phyloP scores from a whole-genome alignment of 2,888 invertebrate genomes.

The Lithophane semibrunnea region DNA sequence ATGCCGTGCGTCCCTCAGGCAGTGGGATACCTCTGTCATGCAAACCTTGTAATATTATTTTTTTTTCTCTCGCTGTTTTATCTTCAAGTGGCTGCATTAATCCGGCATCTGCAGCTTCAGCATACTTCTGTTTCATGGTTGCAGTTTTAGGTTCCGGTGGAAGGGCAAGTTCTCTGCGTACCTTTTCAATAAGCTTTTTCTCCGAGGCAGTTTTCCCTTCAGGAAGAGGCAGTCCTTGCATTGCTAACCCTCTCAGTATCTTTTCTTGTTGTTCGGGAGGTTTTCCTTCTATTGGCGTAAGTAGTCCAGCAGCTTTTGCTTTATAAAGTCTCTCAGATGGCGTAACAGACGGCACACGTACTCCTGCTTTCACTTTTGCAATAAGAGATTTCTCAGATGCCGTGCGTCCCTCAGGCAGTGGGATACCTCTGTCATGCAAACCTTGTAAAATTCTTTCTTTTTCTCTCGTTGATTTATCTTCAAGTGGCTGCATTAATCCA shows the following conservation, averaged over 20 bases:
- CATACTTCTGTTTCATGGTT: not conserved
- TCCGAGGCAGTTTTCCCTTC: constrained; percentile 48
- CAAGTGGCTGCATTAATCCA: constrained; percentile 4
- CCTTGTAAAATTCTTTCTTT: constrained; percentile 5
- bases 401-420: constrained; percentile 5
- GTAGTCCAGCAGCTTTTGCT: constrained; percentile 8
- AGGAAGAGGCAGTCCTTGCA: constrained; percentile 64
- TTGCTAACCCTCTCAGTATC: constrained; percentile 60
- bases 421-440: constrained; percentile 4
- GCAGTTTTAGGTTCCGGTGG: constrained; percentile 2
- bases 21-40: constrained; percentile 3
- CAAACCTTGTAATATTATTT: constrained; percentile 1
- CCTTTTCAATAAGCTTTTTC: not conserved
- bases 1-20: not conserved
- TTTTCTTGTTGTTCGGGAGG: constrained; percentile 66
- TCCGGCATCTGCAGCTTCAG: not conserved
- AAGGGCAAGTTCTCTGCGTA: constrained; percentile 4
- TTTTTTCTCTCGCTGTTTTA: not conserved
- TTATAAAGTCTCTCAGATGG: not conserved
- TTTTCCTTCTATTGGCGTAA: constrained; percentile 69
- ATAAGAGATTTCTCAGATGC: constrained; percentile 2
- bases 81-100: constrained; percentile 13
- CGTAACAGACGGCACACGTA: not conserved
- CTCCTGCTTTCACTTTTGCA: not conserved
- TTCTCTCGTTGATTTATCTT: not conserved